These are phyloP conservation scores for Geotrypetes seraphini DNA, from an alignment of 2,797 vertebrate genomes.

Conservation along the genomic window DNA sequence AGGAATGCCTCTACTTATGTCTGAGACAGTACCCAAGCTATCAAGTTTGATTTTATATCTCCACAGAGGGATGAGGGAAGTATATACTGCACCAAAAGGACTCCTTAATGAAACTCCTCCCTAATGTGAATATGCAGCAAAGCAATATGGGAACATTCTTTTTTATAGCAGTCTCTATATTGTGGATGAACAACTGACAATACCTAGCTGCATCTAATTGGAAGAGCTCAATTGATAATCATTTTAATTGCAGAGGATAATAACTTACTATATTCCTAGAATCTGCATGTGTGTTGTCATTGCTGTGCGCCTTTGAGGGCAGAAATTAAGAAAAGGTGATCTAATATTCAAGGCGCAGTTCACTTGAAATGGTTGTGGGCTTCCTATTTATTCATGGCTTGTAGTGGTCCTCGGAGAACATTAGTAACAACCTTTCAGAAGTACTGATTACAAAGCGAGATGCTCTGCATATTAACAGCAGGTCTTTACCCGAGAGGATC, in stretches of 20 bases:
- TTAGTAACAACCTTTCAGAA: slow-evolving; percentile 64
- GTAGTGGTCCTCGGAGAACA: slow-evolving; percentile 48
- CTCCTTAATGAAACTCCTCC: slow-evolving; percentile 13
- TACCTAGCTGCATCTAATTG: neutral
- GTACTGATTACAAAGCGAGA: slow-evolving; percentile 58
- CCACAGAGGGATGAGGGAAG: slow-evolving; percentile 13
- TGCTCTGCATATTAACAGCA: slow-evolving; percentile 61
- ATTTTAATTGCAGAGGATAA: neutral
- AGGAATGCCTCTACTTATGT: slow-evolving; percentile 11
- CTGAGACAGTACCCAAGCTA: slow-evolving; percentile 3
- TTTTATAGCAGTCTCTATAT: neutral
- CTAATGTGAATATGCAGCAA: slow-evolving; percentile 1
- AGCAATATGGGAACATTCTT: slow-evolving; percentile 5
- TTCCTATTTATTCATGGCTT: slow-evolving; percentile 54
- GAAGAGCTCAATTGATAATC: neutral
- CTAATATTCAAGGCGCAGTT: slow-evolving; percentile 26
- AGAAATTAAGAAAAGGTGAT: slow-evolving; percentile 16
- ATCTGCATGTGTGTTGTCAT: slow-evolving; percentile 41
- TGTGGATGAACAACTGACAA: neutral
- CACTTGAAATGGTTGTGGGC: slow-evolving; percentile 23
- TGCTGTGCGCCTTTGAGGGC: neutral
- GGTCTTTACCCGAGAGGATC: slow-evolving; percentile 33
- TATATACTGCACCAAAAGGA: slow-evolving; percentile 6
- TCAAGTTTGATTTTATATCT: slow-evolving; percentile 11
- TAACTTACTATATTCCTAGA: neutral